These are phyloP conservation scores for Papilio glaucus DNA, from an alignment of 1,140 invertebrate genomes.

Conservation along the genomic window DNA sequence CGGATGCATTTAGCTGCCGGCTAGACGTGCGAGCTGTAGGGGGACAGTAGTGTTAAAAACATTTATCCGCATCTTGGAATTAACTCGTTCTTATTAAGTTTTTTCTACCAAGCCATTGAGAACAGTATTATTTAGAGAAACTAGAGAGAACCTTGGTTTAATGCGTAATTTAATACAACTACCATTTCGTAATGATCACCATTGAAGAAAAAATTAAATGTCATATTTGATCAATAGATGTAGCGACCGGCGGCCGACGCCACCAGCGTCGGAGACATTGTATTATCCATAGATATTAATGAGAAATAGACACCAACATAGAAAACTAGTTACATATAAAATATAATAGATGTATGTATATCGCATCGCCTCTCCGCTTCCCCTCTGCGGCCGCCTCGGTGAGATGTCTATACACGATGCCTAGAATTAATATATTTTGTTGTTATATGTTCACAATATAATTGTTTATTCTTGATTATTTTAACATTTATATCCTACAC, in stretches of 20 bases:
- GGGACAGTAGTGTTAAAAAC: conserved; percentile 61
- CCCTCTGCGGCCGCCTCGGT: conserved; percentile 48
- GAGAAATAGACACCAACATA: conserved; percentile 81
- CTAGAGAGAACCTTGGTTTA: conserved; percentile 72
- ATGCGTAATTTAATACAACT: conserved; percentile 73
- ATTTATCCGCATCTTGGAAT: conserved; percentile 61
- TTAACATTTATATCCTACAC: conserved; percentile 55
- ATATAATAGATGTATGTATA: conserved; percentile 68
- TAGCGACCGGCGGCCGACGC: conserved; percentile 46
- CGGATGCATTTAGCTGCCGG: conserved; percentile 80
- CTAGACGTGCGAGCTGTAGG: conserved; percentile 51
- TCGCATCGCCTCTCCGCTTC: conserved; percentile 49
- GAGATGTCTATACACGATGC: conserved; percentile 55
- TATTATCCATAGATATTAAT: conserved; percentile 74
- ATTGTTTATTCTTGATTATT: conserved; percentile 70
- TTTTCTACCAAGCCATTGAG: conserved; percentile 82
- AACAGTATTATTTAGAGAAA: conserved; percentile 83
- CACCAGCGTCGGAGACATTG: conserved; percentile 56
- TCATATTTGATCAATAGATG: conserved; percentile 73
- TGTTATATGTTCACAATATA: conserved; percentile 72
- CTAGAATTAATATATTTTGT: conserved; percentile 77
- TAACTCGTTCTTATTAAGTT: conserved; percentile 72
- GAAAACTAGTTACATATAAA: conserved; percentile 75
- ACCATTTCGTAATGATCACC: conserved; percentile 68
- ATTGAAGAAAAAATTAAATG: conserved; percentile 51